A percentile compares a stretch with the other conserved stretches of the same genome.
These are phyloP conservation scores for Artibeus lituratus DNA, from an alignment of 2,797 vertebrate genomes.

Conservation along the genomic window DNA sequence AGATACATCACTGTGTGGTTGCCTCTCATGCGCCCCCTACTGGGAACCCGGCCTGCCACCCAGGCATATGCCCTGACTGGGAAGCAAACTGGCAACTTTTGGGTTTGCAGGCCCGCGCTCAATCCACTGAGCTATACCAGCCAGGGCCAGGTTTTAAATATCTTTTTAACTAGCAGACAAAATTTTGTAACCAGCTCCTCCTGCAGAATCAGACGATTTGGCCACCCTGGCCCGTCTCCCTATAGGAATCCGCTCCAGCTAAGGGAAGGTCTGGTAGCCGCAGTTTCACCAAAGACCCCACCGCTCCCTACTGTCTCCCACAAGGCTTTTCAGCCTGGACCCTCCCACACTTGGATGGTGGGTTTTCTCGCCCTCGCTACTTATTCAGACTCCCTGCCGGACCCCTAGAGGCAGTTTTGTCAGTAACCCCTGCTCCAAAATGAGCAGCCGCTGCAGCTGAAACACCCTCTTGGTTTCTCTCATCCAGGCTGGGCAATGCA, in stretches of 20 bases:
- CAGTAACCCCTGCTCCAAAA: not conserved
- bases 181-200: not conserved
- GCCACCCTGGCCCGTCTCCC: not conserved
- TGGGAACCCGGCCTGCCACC: no score
- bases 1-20: no score
- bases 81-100: no score
- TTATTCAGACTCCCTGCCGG: not conserved
- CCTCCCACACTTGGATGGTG: not conserved
- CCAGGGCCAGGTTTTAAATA: no score
- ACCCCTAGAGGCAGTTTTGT: not conserved
- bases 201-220: not conserved
- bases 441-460: not conserved
- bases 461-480: not conserved
- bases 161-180: not conserved
- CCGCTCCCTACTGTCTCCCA: fast-evolving
- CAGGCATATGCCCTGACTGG: no score
- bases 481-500: not conserved
- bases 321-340: not conserved
- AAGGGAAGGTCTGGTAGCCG: not conserved
- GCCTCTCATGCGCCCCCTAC: no score
- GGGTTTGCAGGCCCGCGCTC: no score
- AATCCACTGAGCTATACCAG: no score
- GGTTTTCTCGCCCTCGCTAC: not conserved
- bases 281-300: fast-evolving
- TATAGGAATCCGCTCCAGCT: not conserved